Evolutionary conservation across 2,797 vertebrate genomes (phyloP).

Genomic region (Chrosomus eos): DNA sequence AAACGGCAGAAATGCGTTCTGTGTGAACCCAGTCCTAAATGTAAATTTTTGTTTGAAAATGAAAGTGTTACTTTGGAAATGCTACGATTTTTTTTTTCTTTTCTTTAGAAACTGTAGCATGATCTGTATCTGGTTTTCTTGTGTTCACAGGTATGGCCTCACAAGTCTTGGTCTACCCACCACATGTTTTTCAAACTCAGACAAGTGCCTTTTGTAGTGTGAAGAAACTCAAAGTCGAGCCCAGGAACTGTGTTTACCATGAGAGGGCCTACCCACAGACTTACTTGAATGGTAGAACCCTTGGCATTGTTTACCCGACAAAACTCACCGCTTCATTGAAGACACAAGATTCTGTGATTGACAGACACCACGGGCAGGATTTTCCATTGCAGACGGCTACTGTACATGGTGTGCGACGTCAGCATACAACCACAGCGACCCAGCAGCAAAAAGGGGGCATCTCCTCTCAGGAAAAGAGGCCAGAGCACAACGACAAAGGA

Average conservation of each 20-base stretch:
- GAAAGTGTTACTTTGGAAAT: background rate
- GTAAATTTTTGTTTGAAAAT: background rate
- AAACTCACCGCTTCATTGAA: slow-evolving; percentile 87
- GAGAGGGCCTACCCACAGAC: slow-evolving; percentile 91
- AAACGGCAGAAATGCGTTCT: too few species aligned
- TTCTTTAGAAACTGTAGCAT: background rate
- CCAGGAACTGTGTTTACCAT: slow-evolving; percentile 96
- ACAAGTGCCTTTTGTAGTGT: slow-evolving; percentile 99
- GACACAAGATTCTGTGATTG: slow-evolving; percentile 85
- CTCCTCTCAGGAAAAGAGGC: slow-evolving; percentile 72
- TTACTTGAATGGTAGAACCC: slow-evolving; percentile 93
- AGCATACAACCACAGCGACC: slow-evolving; percentile 69
- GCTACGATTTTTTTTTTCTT: background rate
- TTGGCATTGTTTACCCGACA: slow-evolving; percentile 87
- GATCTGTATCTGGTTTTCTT: slow-evolving; percentile 9
- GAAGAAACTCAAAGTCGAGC: slow-evolving; percentile 99
- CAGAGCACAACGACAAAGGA: slow-evolving; percentile 47
- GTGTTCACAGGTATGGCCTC: slow-evolving; percentile 96
- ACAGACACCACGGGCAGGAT: slow-evolving; percentile 83
- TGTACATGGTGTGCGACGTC: slow-evolving; percentile 88
- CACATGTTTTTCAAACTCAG: slow-evolving; percentile 99
- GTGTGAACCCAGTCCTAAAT: background rate
- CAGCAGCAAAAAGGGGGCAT: slow-evolving; percentile 67
- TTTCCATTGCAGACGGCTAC: slow-evolving; percentile 89
- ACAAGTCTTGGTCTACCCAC: slow-evolving; percentile 99